A percentile compares a stretch with the other conserved stretches of the same genome.
phyloP scores from a whole-genome alignment of 2,797 vertebrate species.

The Gallirallus australis region DNA sequence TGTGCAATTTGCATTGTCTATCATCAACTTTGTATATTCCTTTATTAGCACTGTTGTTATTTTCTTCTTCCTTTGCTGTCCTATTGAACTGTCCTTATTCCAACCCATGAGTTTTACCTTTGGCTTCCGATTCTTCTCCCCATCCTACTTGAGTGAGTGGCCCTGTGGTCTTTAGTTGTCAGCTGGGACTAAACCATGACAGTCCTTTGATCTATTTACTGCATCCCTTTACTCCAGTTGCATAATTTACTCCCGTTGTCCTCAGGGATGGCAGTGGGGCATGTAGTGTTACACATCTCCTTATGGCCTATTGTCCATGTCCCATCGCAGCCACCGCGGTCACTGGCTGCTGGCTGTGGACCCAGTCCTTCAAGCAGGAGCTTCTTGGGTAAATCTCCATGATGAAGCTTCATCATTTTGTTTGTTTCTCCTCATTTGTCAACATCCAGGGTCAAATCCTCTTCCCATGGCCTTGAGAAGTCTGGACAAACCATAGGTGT shows the following conservation, averaged over 20 bases:
- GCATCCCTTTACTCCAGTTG: neutral
- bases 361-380: neutral
- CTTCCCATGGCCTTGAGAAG: neutral
- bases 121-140: no score
- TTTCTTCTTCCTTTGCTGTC: no score
- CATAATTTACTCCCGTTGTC: neutral
- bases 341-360: neutral
- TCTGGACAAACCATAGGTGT: neutral
- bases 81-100: no score
- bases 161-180: no score
- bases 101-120: no score
- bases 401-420: neutral
- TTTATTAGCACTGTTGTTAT: no score
- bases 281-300: neutral
- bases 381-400: neutral
- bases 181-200: no score
- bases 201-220: neutral
- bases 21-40: no score
- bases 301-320: fast-evolving
- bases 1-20: no score
- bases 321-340: neutral
- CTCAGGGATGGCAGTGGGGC: neutral
- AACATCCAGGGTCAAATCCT: neutral
- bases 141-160: no score
- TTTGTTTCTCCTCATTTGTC: neutral